These are phyloP conservation scores for Ciona savignyi DNA, from an alignment of 23 tunicate species.

Conservation along the genomic window DNA sequence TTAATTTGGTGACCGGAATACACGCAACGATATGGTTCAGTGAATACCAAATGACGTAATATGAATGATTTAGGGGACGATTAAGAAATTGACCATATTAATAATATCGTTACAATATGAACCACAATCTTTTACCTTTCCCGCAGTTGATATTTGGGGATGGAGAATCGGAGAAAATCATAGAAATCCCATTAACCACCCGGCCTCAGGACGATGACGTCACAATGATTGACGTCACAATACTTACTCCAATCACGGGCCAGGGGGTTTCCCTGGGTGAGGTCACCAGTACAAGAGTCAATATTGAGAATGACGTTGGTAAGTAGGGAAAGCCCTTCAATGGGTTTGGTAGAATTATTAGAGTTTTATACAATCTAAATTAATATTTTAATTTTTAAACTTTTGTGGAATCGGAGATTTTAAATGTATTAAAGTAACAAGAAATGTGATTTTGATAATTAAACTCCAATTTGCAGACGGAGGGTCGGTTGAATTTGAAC, in stretches of 20 bases:
- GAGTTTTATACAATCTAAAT: not conserved
- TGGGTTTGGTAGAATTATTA: not conserved
- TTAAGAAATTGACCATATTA: too few relatives aligned
- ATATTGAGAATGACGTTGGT: constrained; percentile 82
- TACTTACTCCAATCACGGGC: constrained; percentile 67
- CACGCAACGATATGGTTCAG: too few relatives aligned
- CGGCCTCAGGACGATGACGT: constrained; percentile 70
- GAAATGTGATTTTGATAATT: not conserved
- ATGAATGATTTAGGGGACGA: too few relatives aligned
- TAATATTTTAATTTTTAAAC: not conserved
- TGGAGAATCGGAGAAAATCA: constrained; percentile 68
- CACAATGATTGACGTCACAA: constrained; percentile 50
- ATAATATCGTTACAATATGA: too few relatives aligned
- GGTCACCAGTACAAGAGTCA: constrained; percentile 49
- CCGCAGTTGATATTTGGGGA: constrained; percentile 60
- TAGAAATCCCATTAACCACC: constrained; percentile 50
- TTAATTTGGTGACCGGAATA: too few relatives aligned
- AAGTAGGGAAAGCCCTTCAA: not conserved
- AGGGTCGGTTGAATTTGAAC: constrained; percentile 55
- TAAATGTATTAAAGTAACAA: too few relatives aligned
- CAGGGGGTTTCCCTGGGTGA: constrained; percentile 70
- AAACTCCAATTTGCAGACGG: constrained; percentile 31
- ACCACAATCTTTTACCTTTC: not conserved
- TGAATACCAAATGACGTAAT: too few relatives aligned
- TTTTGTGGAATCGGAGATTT: not conserved